Base-by-base conservation (phyloP, 2,888 invertebrate genomes). In the Slavum lentiscoides region DNA sequence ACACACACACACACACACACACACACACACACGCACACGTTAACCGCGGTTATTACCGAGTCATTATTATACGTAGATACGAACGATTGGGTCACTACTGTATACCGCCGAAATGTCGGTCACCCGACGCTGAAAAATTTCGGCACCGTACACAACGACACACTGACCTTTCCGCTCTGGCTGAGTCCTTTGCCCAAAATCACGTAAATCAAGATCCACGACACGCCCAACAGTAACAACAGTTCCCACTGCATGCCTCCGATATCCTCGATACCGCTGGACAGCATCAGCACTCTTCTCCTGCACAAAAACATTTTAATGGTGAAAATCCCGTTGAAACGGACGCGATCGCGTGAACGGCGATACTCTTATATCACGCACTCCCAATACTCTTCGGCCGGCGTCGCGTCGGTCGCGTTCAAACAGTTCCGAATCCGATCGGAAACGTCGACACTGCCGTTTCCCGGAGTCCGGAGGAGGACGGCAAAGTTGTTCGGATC, bases 161-260 rank as follows among this genome's bases (percentile, higher is more conserved):
- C 43, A 11, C 49, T 15, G 86, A 91, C 91, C 89, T 93, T 93
- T 85, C 93, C 93, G 84, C 92, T 92, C 86, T 92, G 91, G 84
- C 91, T 90, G 74, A 93, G 89, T 67, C 93, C 93, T 85, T 92
- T 91, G 87, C 92, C 90, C 83, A 93, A 88, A 84, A 91, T 91
- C 84, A 90, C 88, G 86, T 93, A 93, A 84, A 92, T 91, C 77
- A 92, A 88, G 23, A 91, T 84, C 89, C 92, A 93, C 82, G 92
- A 92, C 15, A 91, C 86, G 4, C 89, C 86, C 23, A 92, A 87
- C 85, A 91, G 91, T 8, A 90, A 88, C 53, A 91, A 88, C 53
- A 92, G 87, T 84, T 92, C 89, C 92, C 92, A 92, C 85, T 91
- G 90, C 84, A 93, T 87, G 5, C 88, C 87, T 17, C 92, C 92